A percentile compares a stretch with the other conserved stretches of the same genome.
These are phyloP conservation scores for Saturnia pavonia DNA, from an alignment of 2,888 invertebrate genomes.

Conservation along the genomic window DNA sequence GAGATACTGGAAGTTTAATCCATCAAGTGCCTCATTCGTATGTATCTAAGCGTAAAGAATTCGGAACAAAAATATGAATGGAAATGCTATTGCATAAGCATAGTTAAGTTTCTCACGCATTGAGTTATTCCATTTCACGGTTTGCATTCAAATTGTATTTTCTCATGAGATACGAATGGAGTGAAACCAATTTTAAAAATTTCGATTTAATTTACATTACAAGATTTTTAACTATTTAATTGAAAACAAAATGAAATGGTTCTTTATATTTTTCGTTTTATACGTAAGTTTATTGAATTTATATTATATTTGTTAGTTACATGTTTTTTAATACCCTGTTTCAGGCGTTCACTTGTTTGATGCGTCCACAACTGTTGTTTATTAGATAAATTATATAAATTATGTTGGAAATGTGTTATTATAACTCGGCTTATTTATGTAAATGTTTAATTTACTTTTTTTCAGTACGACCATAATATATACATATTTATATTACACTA, in stretches of 20 bases:
- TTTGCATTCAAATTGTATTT: slow-evolving; percentile 35
- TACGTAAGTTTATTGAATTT: slow-evolving; percentile 1
- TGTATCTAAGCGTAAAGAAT: slow-evolving; percentile 4
- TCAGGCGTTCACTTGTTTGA: not conserved
- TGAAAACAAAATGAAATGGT: slow-evolving; percentile 3
- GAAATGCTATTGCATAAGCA: not conserved
- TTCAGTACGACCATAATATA: too few species aligned
- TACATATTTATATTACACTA: too few species aligned
- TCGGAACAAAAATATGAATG: not conserved
- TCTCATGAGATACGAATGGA: not conserved
- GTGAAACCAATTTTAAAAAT: not conserved
- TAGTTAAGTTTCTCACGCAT: not conserved
- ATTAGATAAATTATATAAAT: too few species aligned
- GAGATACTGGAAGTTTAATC: not conserved
- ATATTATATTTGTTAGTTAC: not conserved
- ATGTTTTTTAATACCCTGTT: not conserved
- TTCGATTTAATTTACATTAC: not conserved
- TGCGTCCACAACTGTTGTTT: too few species aligned
- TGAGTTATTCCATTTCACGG: slow-evolving; percentile 41
- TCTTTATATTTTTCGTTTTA: slow-evolving; percentile 3
- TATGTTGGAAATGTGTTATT: too few species aligned
- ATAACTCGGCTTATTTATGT: too few species aligned
- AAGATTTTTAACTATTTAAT: not conserved
- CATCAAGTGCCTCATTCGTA: not conserved
- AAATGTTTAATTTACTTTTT: too few species aligned